Evolutionary conservation across 2,797 vertebrate genomes (phyloP).

Genomic region (Numenius phaeopus): DNA sequence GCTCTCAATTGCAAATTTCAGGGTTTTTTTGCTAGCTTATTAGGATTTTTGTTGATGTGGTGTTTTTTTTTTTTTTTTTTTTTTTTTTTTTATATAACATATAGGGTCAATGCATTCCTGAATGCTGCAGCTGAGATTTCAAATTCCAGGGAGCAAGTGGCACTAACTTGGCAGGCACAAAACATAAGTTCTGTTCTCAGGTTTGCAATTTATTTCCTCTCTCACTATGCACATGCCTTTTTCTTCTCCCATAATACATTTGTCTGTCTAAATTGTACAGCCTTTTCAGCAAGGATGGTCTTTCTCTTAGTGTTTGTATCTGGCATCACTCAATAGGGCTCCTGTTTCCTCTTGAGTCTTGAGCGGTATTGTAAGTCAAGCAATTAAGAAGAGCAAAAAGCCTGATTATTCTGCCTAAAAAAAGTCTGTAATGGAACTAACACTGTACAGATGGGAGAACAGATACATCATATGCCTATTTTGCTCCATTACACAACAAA

Average conservation of each 20-base stretch:
- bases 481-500: slow-evolving; percentile 51
- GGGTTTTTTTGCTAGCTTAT: not conserved
- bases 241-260: slow-evolving; percentile 2
- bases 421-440: slow-evolving; percentile 33
- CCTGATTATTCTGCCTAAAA: slow-evolving; percentile 44
- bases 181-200: not conserved
- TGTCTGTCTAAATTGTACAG: slow-evolving; percentile 24
- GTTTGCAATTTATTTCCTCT: slow-evolving; percentile 31
- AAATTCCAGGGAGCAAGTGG: not conserved
- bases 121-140: not conserved
- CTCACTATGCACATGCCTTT: slow-evolving; percentile 17
- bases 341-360: slow-evolving; percentile 23
- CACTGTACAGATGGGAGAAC: slow-evolving; percentile 38
- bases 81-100: not conserved
- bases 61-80: not conserved
- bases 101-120: not conserved
- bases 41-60: not conserved
- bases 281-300: not conserved
- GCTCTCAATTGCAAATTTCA: not conserved
- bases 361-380: not conserved
- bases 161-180: not conserved
- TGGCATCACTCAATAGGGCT: slow-evolving; percentile 5
- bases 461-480: slow-evolving; percentile 28
- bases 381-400: slow-evolving; percentile 57
- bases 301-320: slow-evolving; percentile 35